phyloP scores from a whole-genome alignment of 2,113 vertebrate species.

The Callospermophilus lateralis region DNA sequence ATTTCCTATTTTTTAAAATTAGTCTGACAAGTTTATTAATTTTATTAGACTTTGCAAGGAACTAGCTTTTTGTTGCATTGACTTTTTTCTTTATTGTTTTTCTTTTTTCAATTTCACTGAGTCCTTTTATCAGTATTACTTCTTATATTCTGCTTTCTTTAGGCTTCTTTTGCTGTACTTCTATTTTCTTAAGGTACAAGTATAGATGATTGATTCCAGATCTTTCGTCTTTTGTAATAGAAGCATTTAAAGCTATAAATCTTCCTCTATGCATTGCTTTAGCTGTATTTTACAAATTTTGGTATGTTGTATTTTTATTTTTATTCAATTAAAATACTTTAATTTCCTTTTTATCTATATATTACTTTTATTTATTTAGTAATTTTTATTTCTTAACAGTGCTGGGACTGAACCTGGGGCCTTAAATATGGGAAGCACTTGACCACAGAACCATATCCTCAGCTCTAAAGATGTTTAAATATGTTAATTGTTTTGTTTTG shows the following conservation, averaged over 20 bases:
- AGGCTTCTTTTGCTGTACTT: not conserved
- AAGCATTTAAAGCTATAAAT: not conserved
- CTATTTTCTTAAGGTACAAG: not conserved
- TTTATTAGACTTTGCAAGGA: slow-evolving; percentile 34
- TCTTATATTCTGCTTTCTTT: not conserved
- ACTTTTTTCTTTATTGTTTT: not conserved
- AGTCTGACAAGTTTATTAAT: not conserved
- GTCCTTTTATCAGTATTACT: not conserved
- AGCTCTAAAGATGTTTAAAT: too few species aligned
- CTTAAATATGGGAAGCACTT: too few species aligned
- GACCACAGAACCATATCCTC: too few species aligned
- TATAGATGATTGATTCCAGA: not conserved
- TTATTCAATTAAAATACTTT: not conserved
- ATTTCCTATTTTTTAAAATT: not conserved
- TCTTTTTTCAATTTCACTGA: slow-evolving; percentile 16
- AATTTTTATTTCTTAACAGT: not conserved
- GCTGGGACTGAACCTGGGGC: too few species aligned
- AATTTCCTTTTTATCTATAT: slow-evolving; percentile 6
- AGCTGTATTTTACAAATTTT: not conserved
- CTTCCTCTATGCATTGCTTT: not conserved
- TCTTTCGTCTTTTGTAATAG: not conserved
- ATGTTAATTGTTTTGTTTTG: too few species aligned
- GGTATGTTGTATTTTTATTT: not conserved
- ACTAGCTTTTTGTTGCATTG: not conserved
- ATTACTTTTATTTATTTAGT: not conserved